Conservation (phyloP, 2,888 invertebrate species). For the Chloroclysta siterata region DNA sequence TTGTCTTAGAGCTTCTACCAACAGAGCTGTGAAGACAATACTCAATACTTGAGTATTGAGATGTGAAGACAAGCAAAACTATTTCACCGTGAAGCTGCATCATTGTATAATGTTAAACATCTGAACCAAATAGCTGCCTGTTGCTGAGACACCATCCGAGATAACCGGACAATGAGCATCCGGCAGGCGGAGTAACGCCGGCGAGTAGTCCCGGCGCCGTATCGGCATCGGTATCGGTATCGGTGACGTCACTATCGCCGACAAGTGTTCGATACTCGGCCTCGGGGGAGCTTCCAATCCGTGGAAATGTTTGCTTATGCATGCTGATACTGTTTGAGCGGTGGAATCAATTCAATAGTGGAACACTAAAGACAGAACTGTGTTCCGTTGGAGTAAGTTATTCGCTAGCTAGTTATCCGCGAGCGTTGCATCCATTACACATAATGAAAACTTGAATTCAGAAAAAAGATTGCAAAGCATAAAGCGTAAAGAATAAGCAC, state of each 20-base stretch:
- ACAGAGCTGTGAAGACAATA: too few relatives aligned
- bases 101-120: conserved; percentile 11
- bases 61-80: not conserved
- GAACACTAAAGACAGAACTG: not conserved
- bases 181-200: conserved; percentile 16
- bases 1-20: too few relatives aligned
- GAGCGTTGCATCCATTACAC: not conserved
- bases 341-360: conserved; percentile 4
- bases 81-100: conserved; percentile 1
- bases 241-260: conserved; percentile 2
- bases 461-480: conserved; percentile 3
- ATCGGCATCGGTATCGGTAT: not conserved
- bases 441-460: conserved; percentile 1
- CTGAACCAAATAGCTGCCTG: conserved; percentile 33
- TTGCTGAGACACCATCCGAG: conserved; percentile 36
- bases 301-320: conserved; percentile 24
- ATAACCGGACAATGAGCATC: conserved; percentile 39
- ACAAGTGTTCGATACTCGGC: conserved; percentile 14
- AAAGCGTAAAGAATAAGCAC: not conserved
- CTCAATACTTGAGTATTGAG: too few relatives aligned
- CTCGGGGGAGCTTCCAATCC: conserved; percentile 10
- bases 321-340: conserved; percentile 19
- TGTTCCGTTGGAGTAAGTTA: conserved; percentile 2
- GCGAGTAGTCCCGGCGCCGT: conserved; percentile 1
- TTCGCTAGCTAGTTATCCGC: not conserved